Base-by-base conservation (phyloP, 2,113 vertebrate species). In the Paraplagusia blochii region DNA sequence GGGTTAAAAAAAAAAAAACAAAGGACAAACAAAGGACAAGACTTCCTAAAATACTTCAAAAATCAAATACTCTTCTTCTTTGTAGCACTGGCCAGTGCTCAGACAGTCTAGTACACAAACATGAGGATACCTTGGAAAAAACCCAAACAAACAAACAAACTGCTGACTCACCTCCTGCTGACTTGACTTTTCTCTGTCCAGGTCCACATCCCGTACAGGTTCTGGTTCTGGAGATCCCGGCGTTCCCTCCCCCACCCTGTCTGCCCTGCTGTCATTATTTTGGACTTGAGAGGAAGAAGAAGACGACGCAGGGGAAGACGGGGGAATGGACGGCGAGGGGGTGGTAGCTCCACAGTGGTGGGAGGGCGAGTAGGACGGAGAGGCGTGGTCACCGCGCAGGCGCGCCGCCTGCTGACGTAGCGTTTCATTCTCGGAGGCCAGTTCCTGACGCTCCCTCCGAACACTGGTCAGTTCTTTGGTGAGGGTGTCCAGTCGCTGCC, bases 401-500 rank as follows among this genome's bases (percentile, higher is more conserved):
- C 79, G 81, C 1, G 87, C 73, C 0, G 87, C 74, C 1, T 93
- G 88, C 4, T 86, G 89, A 2, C 91, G 69, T 0, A 93, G 86
- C 0, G 87, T 88, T 44, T 93, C 92, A 0, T 92, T 93, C 70
- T 97, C 95, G 0, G 89, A 88, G 1, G 87, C 80, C 0, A 92
- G 89, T 50, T 97, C 96, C 70, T 95, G 94, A 0, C 94, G 87
- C 57, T 98, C 96, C 0, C 95, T 89, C 18, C 93, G 88, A 1
- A 92, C 88, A 0, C 92, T 78, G 0, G 91, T 94, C 78, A 99
- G 91, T 83, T 99, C 95, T 81, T 96, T 98, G 85, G 93, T 96
- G 44, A 98, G 89, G 1, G 91, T 83, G 53, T 98, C 95, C 19
- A 99, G 90, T 4, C 93, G 91, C 76, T 95, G 94, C 19, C 95